These are phyloP conservation scores for Chunga burmeisteri DNA, from an alignment of 2,113 vertebrate species.

Conservation along the genomic window DNA sequence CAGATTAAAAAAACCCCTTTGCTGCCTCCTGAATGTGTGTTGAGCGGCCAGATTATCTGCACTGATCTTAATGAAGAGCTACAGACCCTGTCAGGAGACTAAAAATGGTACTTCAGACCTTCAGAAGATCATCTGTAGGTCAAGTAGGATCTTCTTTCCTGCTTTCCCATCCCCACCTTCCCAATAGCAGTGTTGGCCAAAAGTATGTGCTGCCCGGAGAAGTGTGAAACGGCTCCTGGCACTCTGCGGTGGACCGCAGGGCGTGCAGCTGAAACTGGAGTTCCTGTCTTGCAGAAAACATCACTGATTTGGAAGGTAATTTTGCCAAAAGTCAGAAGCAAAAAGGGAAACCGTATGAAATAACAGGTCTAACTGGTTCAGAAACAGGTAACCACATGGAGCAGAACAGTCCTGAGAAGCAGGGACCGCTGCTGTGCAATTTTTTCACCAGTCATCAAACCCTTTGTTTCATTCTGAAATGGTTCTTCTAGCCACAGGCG, in stretches of 20 bases:
- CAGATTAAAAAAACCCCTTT: neutral
- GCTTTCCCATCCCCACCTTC: neutral
- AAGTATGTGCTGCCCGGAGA: neutral
- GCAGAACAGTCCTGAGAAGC: neutral
- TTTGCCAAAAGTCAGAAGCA: neutral
- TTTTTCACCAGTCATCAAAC: neutral
- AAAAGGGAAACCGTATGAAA: neutral
- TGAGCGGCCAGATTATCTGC: neutral
- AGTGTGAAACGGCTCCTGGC: neutral
- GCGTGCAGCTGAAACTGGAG: neutral
- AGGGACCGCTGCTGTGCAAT: neutral
- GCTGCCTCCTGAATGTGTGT: neutral
- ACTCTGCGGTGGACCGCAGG: rapidly evolving
- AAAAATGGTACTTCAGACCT: neutral
- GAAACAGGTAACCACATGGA: neutral
- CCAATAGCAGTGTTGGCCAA: neutral
- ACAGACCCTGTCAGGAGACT: neutral
- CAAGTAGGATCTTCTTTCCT: neutral
- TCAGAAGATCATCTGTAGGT: neutral
- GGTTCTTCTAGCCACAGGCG: neutral
- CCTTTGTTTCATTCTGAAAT: neutral
- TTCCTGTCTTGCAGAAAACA: neutral
- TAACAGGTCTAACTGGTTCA: neutral
- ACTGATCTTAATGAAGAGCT: neutral
- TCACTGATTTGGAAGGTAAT: neutral